Conservation (phyloP, 2,888 invertebrate species). For the Thalpophila matura region DNA sequence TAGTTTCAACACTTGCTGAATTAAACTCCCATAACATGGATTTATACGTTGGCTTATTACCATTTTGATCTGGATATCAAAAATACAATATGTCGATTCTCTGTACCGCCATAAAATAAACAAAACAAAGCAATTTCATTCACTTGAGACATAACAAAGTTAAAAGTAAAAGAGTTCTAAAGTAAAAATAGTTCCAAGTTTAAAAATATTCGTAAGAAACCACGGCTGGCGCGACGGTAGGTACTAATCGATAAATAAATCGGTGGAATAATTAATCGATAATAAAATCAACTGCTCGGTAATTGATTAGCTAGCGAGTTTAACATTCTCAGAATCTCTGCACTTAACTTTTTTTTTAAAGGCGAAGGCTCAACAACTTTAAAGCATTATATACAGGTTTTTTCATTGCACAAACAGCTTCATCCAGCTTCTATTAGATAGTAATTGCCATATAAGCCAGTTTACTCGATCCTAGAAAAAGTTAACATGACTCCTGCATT, state of each 20-base stretch:
- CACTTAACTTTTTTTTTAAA: conserved; percentile 62
- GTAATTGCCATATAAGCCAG: conserved; percentile 77
- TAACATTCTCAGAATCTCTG: conserved; percentile 60
- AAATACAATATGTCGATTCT: conserved; percentile 49
- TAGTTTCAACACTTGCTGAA: conserved; percentile 64
- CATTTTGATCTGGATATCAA: conserved; percentile 53
- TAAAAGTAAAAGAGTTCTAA: conserved; percentile 3
- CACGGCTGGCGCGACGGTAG: not conserved
- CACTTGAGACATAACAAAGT: not conserved
- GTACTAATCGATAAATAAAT: conserved; percentile 47
- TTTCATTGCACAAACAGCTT: conserved; percentile 74
- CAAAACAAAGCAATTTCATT: conserved; percentile 22
- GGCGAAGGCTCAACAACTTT: conserved; percentile 46
- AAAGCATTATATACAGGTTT: conserved; percentile 66
- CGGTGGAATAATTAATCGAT: conserved; percentile 48
- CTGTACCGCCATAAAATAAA: conserved; percentile 13
- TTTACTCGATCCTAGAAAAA: conserved; percentile 69
- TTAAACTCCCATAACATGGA: conserved; percentile 58
- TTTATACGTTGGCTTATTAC: conserved; percentile 53
- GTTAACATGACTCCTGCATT: conserved; percentile 64
- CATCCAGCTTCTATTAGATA: conserved; percentile 72
- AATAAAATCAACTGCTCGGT: conserved; percentile 61
- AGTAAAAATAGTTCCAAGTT: conserved; percentile 14
- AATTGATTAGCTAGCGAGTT: conserved; percentile 63
- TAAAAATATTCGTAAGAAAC: conserved; percentile 9